phyloP scores from a whole-genome alignment of 2,113 vertebrate species.

The Sterrhoptilus dennistouni region DNA sequence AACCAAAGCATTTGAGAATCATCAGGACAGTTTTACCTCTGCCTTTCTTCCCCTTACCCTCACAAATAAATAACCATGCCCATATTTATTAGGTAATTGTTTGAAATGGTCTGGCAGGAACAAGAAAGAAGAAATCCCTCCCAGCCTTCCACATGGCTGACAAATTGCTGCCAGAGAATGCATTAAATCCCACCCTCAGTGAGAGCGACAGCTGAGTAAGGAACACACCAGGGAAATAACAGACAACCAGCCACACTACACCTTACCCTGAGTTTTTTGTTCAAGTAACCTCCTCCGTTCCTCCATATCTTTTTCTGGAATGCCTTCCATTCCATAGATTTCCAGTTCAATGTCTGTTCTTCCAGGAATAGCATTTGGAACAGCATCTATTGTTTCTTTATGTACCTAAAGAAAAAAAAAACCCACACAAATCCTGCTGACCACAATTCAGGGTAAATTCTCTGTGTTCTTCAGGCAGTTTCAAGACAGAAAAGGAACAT shows the following conservation, averaged over 20 bases:
- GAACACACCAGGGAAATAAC: background rate
- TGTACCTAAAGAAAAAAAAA: conserved; percentile 81
- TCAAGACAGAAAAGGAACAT: background rate
- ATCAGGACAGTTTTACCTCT: background rate
- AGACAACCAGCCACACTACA: background rate
- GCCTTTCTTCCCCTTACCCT: background rate
- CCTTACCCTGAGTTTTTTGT: conserved; percentile 95
- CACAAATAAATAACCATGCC: background rate
- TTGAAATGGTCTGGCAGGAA: background rate
- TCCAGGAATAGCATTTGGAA: conserved; percentile 97
- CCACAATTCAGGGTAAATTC: background rate
- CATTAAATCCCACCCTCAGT: background rate
- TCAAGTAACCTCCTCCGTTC: conserved; percentile 91
- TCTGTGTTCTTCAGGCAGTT: background rate
- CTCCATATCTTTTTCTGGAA: conserved; percentile 99
- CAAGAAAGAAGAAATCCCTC: background rate
- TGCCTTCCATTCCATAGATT: conserved; percentile 99
- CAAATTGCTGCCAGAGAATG: accelerated
- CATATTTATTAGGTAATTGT: background rate
- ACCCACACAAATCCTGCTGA: background rate
- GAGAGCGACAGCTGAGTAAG: background rate
- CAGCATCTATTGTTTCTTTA: conserved; percentile 97
- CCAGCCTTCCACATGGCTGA: background rate
- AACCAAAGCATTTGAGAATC: background rate
- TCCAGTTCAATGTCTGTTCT: conserved; percentile 97